Base-by-base conservation (phyloP, 2,888 invertebrate species). In the Leptopilina drosophilae region DNA sequence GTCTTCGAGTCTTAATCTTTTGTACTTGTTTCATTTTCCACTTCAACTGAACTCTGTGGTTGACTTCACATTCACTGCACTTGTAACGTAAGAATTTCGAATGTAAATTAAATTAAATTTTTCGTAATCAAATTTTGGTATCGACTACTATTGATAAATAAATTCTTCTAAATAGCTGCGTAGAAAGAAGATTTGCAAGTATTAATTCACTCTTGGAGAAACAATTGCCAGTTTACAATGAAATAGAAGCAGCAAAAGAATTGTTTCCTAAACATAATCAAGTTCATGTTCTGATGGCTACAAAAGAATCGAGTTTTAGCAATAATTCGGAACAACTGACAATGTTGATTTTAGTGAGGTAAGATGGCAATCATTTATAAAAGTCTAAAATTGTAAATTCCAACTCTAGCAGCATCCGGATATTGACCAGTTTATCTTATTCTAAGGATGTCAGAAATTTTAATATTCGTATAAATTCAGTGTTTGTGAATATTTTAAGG, bases 11-110 rank as follows among this genome's bases (percentile, higher is more conserved):
- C 7, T 73, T 0, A 26, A 56, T 7, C 8, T 73, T 1, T 1
- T 73, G 0, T 73, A 56, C 73, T 3, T 56, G 9, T 73, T 33
- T 40, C 73, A 73, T 9, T 56, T 20, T 73, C 73, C 73, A n/a
- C 73, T 73, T 56, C 73, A 73, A 26, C 9, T 56, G 1, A 73
- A 73, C 56, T 73, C 53, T 56, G 73, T 73, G 5, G 73, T 73
- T 33, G 73, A 56, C n/a, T 73, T 73, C 8, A 73, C 73, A 8
- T 73, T 73, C n/a, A 33, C 33, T 9, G 20, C 73, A 8, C 14
- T 56, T 2, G 53, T 73, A n/a, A 53, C 26, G 73, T 73, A 73
- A 73, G 73, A 20, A 62, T 20, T 20, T 20, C 42, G 20, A 20
- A 20, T 20, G 7, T 42, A 42, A 4, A 33, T 33, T 33, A 33